Conservation (phyloP, 2,113 vertebrate species). For the Gallinago jamesoni region DNA sequence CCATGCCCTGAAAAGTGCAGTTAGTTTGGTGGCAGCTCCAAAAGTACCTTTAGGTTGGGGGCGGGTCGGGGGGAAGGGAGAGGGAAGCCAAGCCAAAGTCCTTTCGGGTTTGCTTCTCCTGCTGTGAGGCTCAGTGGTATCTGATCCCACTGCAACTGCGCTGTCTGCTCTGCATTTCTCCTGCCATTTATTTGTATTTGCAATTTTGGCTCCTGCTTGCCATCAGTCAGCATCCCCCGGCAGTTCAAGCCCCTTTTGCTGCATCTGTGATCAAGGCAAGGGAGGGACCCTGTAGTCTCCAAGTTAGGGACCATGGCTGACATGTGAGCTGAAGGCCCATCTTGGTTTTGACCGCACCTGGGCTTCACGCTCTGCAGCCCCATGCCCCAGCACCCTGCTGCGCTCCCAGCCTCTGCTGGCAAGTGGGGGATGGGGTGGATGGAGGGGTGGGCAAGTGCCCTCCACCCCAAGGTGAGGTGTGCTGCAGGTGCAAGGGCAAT, state of each 20-base stretch:
- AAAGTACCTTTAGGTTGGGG: not conserved
- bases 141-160: not conserved
- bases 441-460: not conserved
- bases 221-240: not conserved
- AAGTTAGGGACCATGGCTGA: not conserved
- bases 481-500: too few relatives aligned
- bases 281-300: not conserved
- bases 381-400: accelerated
- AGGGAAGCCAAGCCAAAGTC: not conserved
- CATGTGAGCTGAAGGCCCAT: accelerated
- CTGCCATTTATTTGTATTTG: accelerated
- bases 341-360: not conserved
- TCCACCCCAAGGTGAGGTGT: too few relatives aligned
- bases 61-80: too few relatives aligned
- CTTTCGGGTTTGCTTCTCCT: not conserved
- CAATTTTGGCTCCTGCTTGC: not conserved
- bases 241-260: not conserved
- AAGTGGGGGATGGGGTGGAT: not conserved
- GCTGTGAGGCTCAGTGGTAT: not conserved
- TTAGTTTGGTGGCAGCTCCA: not conserved
- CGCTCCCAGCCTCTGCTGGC: not conserved
- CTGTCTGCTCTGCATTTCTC: not conserved
- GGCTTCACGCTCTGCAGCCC: not conserved
- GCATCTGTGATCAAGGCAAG: not conserved
- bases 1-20: not conserved